Percentiles rank a stretch among this genome's conserved stretches.
Evolutionary conservation across 2,113 vertebrate species (phyloP).

Genomic region (Arenaria interpres): DNA sequence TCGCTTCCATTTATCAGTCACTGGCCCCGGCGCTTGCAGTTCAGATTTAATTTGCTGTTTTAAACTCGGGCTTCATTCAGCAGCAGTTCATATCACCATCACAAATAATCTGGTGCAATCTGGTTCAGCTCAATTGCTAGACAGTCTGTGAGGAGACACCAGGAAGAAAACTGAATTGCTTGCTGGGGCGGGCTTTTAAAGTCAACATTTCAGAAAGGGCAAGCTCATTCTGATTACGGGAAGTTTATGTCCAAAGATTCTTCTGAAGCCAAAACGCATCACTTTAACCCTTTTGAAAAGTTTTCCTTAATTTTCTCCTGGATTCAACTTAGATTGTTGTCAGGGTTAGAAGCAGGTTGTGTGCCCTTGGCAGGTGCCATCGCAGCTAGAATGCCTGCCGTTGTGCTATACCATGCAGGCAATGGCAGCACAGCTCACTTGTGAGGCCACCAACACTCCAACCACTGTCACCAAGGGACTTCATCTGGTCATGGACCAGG

Average conservation of each 20-base stretch:
- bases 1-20: neutral
- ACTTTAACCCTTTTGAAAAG: neutral
- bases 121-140: neutral
- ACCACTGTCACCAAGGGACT: neutral
- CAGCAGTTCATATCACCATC: neutral
- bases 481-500: neutral
- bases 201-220: neutral
- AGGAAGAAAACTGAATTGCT: neutral
- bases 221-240: neutral
- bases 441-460: neutral
- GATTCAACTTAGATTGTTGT: neutral
- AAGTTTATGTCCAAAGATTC: neutral
- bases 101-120: conserved; percentile 4
- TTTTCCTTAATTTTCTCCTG: neutral
- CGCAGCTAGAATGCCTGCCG: neutral
- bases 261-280: neutral
- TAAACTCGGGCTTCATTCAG: neutral
- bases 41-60: conserved; percentile 32
- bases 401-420: neutral
- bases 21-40: neutral
- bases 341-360: rapidly evolving
- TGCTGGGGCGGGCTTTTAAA: neutral
- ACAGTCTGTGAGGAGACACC: neutral
- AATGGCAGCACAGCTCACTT: rapidly evolving
- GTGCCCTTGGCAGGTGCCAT: neutral